A percentile compares a stretch with the other conserved stretches of the same genome.
Evolutionary conservation across 1,140 invertebrate genomes (phyloP).

Genomic region (Drosophila malerkotliana): DNA sequence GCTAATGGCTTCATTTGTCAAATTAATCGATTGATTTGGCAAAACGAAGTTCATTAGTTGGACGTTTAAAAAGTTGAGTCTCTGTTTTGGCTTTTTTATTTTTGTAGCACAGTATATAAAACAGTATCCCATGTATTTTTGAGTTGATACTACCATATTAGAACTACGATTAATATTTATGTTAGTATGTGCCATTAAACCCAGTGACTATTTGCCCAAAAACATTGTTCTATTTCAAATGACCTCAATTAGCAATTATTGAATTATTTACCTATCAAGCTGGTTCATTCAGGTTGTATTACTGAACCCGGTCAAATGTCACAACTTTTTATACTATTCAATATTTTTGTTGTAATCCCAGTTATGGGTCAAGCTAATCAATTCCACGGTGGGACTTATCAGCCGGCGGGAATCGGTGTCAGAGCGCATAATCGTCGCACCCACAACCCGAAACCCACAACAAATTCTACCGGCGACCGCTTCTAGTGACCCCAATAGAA

Average conservation of each 20-base stretch:
- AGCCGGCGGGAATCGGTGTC: slow-evolving; percentile 36
- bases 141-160: too few species aligned
- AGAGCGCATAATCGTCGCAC: slow-evolving; percentile 34
- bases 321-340: not conserved
- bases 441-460: slow-evolving; percentile 23
- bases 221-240: not conserved
- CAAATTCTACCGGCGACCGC: not conserved
- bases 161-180: too few species aligned
- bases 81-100: too few species aligned
- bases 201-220: not conserved
- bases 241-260: not conserved
- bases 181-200: not conserved
- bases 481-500: slow-evolving; percentile 33
- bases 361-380: slow-evolving; percentile 5
- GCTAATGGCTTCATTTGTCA: slow-evolving; percentile 16
- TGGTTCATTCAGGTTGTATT: not conserved
- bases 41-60: not conserved
- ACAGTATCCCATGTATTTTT: too few species aligned
- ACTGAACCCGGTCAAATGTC: not conserved
- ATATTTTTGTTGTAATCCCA: not conserved
- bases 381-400: slow-evolving; percentile 21
- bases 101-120: too few species aligned
- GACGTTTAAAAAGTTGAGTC: too few species aligned
- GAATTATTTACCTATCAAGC: slow-evolving; percentile 1
- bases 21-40: not conserved